Evolutionary conservation across 1,140 invertebrate genomes (phyloP), one percentile per base, ranked within the genome.

Genomic region (Drosophila ogumai): DNA sequence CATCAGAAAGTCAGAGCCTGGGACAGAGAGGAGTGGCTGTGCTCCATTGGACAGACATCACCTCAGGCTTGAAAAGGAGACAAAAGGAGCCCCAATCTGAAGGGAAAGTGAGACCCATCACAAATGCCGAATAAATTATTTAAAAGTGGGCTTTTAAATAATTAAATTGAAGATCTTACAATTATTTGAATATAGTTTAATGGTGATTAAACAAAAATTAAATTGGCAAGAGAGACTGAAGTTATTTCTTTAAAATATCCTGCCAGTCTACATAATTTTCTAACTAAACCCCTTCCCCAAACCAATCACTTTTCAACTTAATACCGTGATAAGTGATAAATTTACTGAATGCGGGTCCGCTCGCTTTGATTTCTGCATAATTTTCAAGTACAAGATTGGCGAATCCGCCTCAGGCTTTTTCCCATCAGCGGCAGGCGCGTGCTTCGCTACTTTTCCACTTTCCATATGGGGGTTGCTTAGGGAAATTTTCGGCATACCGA

Each of bases 351-450:
- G 84, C 84, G 84, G 84, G 84, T 59, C 15, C 19, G 13, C 3
- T 71, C 43, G 17, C 17, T 31, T 44, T 65, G 59, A 60, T 68
- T 75, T 78, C 28, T 65, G 79, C 74, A 74, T 82, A 75, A 78
- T 61, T 68, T 80, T 32, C 38, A 50, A 63, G 64, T 50, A 68
- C 44, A 76, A 60, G 63, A 60, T 68, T 65, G 28, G 61, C 41
- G 40, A 66, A 34, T 34, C 22, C 22, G 65, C 84, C 77, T 87
- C 44, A 7, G 68, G 84, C 85, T 13, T 13, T 68, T 90, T 88
- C 77, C 68, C 85, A 88, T 57, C 67, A 67, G 46, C 46, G 52
- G 31, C 44, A 76, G 75, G 63, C 60, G 56, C 76, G 75, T 78
- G 64, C 34, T 41, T 54, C 40, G 47, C 41, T 15, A 32, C 41